Percentiles rank a stretch among this genome's conserved stretches.
These are phyloP conservation scores for Callocephalon fimbriatum DNA, from an alignment of 2,113 vertebrate species.

Conservation along the genomic window DNA sequence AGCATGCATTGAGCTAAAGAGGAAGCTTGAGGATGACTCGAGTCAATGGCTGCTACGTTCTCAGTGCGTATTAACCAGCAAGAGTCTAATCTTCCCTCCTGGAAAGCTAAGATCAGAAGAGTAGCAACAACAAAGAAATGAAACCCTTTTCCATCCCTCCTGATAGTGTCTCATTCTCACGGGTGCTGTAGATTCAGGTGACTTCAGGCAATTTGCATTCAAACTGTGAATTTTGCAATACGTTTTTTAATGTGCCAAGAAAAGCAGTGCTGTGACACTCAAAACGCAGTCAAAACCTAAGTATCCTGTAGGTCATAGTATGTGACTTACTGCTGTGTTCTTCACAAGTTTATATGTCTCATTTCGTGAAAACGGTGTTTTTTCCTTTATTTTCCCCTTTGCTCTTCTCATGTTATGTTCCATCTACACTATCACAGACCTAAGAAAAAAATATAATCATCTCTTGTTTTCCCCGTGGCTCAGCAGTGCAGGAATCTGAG, in stretches of 20 bases:
- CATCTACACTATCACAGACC: neutral
- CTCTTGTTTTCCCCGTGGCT: neutral
- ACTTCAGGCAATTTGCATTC: neutral
- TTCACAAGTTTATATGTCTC: neutral
- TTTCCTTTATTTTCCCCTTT: fast-evolving
- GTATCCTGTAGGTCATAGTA: neutral
- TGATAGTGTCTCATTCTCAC: neutral
- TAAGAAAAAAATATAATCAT: neutral
- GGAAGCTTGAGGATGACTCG: neutral
- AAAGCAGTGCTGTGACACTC: neutral
- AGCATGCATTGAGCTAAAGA: neutral
- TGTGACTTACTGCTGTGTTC: neutral
- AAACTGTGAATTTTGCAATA: neutral
- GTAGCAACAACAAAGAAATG: neutral
- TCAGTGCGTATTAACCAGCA: neutral
- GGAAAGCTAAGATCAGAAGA: neutral
- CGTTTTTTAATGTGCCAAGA: neutral
- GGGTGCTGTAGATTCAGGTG: neutral
- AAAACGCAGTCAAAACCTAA: neutral
- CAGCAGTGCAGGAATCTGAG: neutral
- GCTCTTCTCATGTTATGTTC: neutral
- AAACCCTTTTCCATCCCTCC: neutral
- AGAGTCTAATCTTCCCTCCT: neutral
- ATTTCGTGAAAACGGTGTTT: neutral
- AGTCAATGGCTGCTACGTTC: neutral